Evolutionary conservation across 2,113 vertebrate genomes (phyloP), one percentile per base, ranked within the genome.

Genomic region (Thunnus thynnus): DNA sequence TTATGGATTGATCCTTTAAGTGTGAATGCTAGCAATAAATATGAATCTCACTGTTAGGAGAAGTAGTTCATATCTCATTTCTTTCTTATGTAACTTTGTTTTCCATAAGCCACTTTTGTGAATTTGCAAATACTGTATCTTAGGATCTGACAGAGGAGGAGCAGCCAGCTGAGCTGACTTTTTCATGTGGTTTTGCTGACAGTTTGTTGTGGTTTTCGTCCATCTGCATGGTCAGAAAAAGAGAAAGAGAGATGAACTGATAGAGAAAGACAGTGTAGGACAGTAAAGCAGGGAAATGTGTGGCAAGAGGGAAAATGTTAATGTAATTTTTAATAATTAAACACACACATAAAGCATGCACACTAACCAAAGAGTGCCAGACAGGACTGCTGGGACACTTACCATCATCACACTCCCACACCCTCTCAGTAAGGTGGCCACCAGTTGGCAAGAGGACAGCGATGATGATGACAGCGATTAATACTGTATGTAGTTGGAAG

Each of bases 371-470:
- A 80, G n/a, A 66, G 3, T 27, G 25, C 14, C 46, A 64, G 44
- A 48, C 70, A 41, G 5, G 41, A 18, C 13, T 36, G 48, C 27
- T 3, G 5, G 30, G 52, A 61, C n/a, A 84, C 78, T 81, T 81
- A 78, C 55, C 55, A 22, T 81, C 64, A 82, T 47, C 20, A 25
- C 62, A 58, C 73, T 46, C 74, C 80, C 79, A 85, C 76, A 32
- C 75, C 78, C 30, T 76, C 32, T 76, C 36, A 36, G 58, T 13
- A 57, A 50, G 6, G 12, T 50, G 48, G 47, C 27, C 20, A 57
- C 16, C 18, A 16, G 8, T 68, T 83, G 30, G 67, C 67, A 69
- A 32, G 41, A 16, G 36, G 18, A 13, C 9, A 52, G 20, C 9
- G 0, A 62, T 47, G 64, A 50, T 20, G 65, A 27, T 41, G 1